A percentile compares a stretch with the other conserved stretches of the same genome.
These are phyloP conservation scores for Eulithis testata DNA, from an alignment of 2,888 invertebrate species.

Conservation along the genomic window DNA sequence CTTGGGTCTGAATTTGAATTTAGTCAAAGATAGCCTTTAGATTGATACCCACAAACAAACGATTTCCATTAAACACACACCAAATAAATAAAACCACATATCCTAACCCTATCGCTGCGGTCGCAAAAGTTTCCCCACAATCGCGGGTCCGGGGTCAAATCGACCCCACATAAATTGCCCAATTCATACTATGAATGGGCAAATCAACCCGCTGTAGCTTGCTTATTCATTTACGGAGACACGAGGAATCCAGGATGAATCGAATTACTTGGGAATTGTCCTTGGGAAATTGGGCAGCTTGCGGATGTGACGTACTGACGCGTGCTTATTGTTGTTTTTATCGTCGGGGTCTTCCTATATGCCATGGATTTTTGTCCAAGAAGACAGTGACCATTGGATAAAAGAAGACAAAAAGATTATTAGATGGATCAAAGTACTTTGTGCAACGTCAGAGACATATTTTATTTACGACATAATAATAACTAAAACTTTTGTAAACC, in stretches of 20 bases:
- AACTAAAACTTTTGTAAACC: too few species aligned
- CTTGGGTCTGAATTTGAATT: too few species aligned
- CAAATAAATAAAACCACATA: constrained; percentile 19
- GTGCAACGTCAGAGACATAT: too few species aligned
- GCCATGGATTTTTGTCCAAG: too few species aligned
- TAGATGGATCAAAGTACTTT: too few species aligned
- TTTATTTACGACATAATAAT: too few species aligned
- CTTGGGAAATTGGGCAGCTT: constrained; percentile 26
- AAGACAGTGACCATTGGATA: too few species aligned
- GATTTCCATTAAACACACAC: constrained; percentile 9
- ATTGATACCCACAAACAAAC: not conserved
- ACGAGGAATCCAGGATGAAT: constrained; percentile 42
- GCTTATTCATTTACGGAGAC: constrained; percentile 54
- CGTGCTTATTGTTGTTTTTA: not conserved
- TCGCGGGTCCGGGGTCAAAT: constrained; percentile 43
- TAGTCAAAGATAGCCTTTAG: not conserved
- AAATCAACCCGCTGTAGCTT: constrained; percentile 52
- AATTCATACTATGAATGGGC: constrained; percentile 60
- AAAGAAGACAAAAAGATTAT: too few species aligned
- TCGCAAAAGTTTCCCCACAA: constrained; percentile 46
- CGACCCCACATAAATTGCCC: constrained; percentile 53
- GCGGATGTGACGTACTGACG: constrained; percentile 17
- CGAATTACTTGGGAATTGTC: constrained; percentile 47
- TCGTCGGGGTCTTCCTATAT: not conserved
- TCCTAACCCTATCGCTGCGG: constrained; percentile 27